Percentiles rank a stretch among this genome's conserved stretches.
phyloP scores from a whole-genome alignment of 2,797 vertebrate species.

The Trematocara caparti region DNA sequence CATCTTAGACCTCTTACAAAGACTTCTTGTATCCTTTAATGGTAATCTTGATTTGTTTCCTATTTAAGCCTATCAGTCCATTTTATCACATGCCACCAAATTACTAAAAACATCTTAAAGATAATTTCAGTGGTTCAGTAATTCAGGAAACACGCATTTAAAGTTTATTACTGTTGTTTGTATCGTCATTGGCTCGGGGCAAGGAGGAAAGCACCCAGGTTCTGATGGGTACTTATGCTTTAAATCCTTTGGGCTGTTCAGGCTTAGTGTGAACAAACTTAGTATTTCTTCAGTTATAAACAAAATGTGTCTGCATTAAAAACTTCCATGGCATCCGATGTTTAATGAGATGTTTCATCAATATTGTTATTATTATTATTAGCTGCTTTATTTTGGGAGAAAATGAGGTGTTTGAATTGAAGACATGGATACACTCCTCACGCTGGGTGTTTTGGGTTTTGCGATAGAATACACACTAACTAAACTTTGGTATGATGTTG shows the following conservation, averaged over 20 bases:
- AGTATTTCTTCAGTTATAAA: background rate
- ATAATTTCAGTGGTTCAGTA: background rate
- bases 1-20: background rate
- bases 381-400: background rate
- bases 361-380: background rate
- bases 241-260: background rate
- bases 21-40: background rate
- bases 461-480: background rate
- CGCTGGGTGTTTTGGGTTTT: background rate
- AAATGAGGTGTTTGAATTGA: background rate
- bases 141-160: background rate
- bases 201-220: background rate
- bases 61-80: background rate
- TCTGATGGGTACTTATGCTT: rapidly evolving
- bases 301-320: background rate
- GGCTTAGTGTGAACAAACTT: background rate
- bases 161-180: background rate
- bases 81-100: background rate
- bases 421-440: background rate
- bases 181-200: background rate
- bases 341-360: background rate
- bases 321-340: background rate
- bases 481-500: background rate
- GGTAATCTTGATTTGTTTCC: background rate
- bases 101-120: background rate